A percentile compares a stretch with the other conserved stretches of the same genome.
phyloP scores from a whole-genome alignment of 2,888 invertebrate genomes.

The Aspidiotus rigidus region DNA sequence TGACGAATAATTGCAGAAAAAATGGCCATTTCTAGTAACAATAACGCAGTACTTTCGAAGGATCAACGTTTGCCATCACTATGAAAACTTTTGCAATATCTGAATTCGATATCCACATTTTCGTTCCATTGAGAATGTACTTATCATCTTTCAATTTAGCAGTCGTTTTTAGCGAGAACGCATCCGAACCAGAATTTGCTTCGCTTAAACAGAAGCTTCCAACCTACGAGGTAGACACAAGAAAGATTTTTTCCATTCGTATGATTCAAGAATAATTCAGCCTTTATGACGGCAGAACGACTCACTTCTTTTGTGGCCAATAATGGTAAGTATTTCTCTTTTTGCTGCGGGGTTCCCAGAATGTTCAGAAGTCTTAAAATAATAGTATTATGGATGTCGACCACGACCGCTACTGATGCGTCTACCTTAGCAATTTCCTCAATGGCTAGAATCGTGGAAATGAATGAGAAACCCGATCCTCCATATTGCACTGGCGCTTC shows the following conservation, averaged over 20 bases:
- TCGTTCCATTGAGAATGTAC: constrained; percentile 83
- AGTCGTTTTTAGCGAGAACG: constrained; percentile 84
- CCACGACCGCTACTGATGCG: constrained; percentile 77
- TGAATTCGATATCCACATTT: constrained; percentile 98
- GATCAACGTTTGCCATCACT: constrained; percentile 89
- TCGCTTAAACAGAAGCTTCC: constrained; percentile 92
- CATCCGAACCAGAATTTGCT: constrained; percentile 85
- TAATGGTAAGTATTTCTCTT: constrained; percentile 76
- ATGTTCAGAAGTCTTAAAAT: constrained; percentile 76
- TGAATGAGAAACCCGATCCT: constrained; percentile 82
- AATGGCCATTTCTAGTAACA: not conserved
- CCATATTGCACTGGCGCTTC: constrained; percentile 81
- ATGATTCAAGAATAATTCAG: too few species aligned
- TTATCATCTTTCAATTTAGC: constrained; percentile 86
- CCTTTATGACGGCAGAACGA: constrained; percentile 35
- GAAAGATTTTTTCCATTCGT: too few species aligned
- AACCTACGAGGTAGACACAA: constrained; percentile 45
- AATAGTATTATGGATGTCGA: constrained; percentile 92
- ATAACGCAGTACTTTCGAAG: constrained; percentile 40
- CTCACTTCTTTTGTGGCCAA: constrained; percentile 74
- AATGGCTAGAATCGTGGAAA: constrained; percentile 77
- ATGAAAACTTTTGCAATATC: constrained; percentile 86
- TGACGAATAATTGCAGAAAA: not conserved
- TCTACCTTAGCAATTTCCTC: constrained; percentile 92
- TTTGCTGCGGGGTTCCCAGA: constrained; percentile 78